Base-by-base conservation (phyloP, 2,888 invertebrate genomes). In the Poecilus cupreus region DNA sequence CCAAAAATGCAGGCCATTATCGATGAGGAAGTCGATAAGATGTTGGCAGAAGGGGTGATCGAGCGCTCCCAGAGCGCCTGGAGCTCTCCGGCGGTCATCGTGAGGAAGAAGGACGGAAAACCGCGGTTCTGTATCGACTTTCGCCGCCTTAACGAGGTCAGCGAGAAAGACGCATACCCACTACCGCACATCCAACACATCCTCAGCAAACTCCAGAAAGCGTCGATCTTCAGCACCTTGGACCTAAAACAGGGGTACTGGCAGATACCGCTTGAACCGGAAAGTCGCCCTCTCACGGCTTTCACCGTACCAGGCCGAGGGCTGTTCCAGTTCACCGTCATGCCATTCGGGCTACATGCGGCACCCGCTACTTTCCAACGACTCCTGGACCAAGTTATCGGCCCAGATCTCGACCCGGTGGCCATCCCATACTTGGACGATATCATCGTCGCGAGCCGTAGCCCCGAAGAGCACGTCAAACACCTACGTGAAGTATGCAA, bases 261-360 rank as follows among this genome's bases (percentile, higher is more conserved):
- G 82, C 46, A 85, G 74, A 76, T 84, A 1, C 57, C 72, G 2
- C 39, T 83, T 13, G 54, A 51, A 4, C 26, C 60, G 24, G 57
- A 76, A 22, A 83, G 83, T 26, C 68, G 70, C 37, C 60, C 78
- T 3, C 72, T 82, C 3, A 83, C 85, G 4, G 84, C 84, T 8
- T 84, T 84, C 64, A 82, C 83, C 8, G 83, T 83, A 8, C 83
- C 83, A 3, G 83, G 84, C 10, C 43, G 81, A 26, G 84, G 84
- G 1, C n/a, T n/a, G n/a, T n/a, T n/a, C n/a, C n/a, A n/a, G n/a
- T n/a, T n/a, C n/a, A n/a, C n/a, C n/a, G n/a, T 77, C 84, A 70
- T 70, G 70, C 43, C 39, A 2, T 70, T 70, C 43, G 70, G 70
- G 6, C 11, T 70, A 18, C 70, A 70, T n/a, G 39, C 82, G 57